Conservation (phyloP, 1,140 invertebrate species). For the Drosophila prosaltans region DNA sequence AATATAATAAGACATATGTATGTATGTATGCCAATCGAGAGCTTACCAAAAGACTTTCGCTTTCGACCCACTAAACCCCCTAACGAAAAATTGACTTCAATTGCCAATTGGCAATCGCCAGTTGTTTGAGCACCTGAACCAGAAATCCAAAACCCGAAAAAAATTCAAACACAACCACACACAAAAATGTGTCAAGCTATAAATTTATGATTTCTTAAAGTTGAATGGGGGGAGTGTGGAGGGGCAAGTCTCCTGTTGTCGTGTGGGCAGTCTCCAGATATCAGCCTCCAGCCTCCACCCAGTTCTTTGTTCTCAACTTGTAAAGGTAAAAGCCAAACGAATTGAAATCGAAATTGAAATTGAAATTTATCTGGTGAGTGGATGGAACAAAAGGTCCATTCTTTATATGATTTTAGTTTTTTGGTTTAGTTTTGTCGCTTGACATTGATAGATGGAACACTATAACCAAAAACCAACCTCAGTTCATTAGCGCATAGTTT, state of each 20-base stretch:
- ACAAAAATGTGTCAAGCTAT: constrained; percentile 56
- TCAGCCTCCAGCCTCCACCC: constrained; percentile 25
- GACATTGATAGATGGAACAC: constrained; percentile 77
- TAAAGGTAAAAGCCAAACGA: constrained; percentile 58
- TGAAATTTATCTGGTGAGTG: constrained; percentile 54
- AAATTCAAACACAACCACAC: constrained; percentile 5
- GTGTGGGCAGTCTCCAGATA: constrained; percentile 40
- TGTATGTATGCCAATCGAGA: constrained; percentile 36
- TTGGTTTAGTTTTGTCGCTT: constrained; percentile 18
- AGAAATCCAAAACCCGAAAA: not conserved
- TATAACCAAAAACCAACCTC: constrained; percentile 17
- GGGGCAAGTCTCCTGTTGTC: constrained; percentile 32
- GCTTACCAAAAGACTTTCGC: constrained; percentile 51
- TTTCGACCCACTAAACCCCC: constrained; percentile 53
- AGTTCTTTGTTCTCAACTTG: constrained; percentile 60
- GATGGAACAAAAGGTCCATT: constrained; percentile 60
- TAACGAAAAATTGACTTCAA: constrained; percentile 32
- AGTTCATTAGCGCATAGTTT: constrained; percentile 77
- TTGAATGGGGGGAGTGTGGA: too few species aligned
- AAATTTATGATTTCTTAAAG: constrained; percentile 46
- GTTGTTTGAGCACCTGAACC: constrained; percentile 45
- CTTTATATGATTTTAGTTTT: constrained; percentile 31
- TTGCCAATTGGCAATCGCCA: constrained; percentile 38
- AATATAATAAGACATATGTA: constrained; percentile 1
- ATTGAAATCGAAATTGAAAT: constrained; percentile 55